Evolutionary conservation across 2,888 invertebrate species (phyloP), one percentile per base, ranked within the genome.

Genomic region (Seira sanloemensis): DNA sequence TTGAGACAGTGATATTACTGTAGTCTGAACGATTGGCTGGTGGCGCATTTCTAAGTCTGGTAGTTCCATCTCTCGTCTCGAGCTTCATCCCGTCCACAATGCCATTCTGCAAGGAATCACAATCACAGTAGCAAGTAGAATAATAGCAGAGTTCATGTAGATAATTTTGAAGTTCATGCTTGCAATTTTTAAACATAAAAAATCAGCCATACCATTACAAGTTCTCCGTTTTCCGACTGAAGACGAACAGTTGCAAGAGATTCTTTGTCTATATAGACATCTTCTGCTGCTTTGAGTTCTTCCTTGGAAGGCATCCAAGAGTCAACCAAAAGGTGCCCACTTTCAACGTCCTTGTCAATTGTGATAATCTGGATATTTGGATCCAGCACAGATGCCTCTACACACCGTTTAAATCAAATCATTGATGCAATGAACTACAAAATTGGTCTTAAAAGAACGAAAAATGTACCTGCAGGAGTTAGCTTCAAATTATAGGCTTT

Each of bases 241-340:
- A 81, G n/a, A 37, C 81, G 66, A 26, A 81, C 46, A 4, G 65
- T 65, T n/a, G 81, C 78, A 54, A 65, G 54, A 7, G 66, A 58
- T 1, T 54, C 73, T n/a, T 67, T 16, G 67, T 83, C 68, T 9
- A 78, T 23, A 24, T 68, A 73, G 2, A 83, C 12, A 5, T 78
- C 16, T 26, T 83, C n/a, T 0, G 62, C 58, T 19, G n/a, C 37
- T 16, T 50, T 12, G 5, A 73, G 1, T 7, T 73, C 78, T 58
- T 18, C 24, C 2, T 21, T 19, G 27, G 73, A 73, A 12, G 83
- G 78, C n/a, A n/a, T 74, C 83, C 83, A 83, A 25, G 18, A 12
- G 1, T 65, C 50, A 12, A 26, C 37, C 1, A 54, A 4, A 0
- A 21, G 23, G n/a, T 78, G 12, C 0, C 68, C 72, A 12, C 26